phyloP scores from a whole-genome alignment of 1,140 invertebrate genomes.

The Augochlora pura region DNA sequence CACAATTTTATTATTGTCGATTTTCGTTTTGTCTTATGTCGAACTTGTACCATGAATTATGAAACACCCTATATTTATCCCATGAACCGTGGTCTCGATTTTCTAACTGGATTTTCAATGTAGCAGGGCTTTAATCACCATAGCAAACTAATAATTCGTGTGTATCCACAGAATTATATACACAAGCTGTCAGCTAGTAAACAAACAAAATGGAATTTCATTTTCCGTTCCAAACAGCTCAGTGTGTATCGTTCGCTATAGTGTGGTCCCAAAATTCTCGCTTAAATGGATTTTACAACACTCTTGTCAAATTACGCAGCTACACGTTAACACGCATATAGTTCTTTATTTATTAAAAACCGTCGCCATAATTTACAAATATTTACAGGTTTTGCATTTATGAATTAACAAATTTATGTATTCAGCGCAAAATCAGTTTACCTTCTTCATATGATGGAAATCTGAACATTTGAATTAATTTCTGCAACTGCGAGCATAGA shows the following conservation, averaged over 20 bases:
- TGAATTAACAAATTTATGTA: too few species aligned
- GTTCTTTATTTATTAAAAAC: not conserved
- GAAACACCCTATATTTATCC: not conserved
- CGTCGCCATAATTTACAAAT: too few species aligned
- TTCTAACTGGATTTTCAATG: not conserved
- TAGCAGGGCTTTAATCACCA: not conserved
- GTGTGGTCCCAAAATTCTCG: too few species aligned
- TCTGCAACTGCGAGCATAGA: too few species aligned
- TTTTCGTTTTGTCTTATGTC: too few species aligned
- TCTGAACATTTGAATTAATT: too few species aligned
- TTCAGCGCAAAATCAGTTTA: too few species aligned
- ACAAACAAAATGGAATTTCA: constrained; percentile 1
- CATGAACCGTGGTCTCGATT: not conserved
- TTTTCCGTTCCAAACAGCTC: constrained; percentile 12
- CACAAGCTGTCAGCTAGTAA: not conserved
- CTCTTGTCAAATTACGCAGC: not conserved
- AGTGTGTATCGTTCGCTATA: not conserved
- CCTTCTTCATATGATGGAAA: too few species aligned
- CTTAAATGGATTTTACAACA: not conserved
- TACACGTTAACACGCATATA: not conserved
- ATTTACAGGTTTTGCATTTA: too few species aligned
- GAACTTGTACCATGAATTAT: too few species aligned
- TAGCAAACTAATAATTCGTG: constrained; percentile 6
- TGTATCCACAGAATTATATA: constrained; percentile 3
- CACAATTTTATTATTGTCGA: too few species aligned